phyloP scores from a whole-genome alignment of 1,140 invertebrate genomes.

The Tetraneura akinire region DNA sequence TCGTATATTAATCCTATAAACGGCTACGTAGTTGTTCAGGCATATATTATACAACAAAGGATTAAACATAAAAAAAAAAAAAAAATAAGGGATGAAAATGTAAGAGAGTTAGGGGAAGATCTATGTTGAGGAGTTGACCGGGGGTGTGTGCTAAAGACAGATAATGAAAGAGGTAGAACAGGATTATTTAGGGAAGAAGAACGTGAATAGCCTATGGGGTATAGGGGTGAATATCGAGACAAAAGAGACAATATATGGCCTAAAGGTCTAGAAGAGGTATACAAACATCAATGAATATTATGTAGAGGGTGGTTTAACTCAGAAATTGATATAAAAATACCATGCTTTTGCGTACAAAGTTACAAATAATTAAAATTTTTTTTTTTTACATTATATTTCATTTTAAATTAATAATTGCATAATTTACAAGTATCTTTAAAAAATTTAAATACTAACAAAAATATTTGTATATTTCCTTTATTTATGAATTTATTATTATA shows the following conservation, averaged over 20 bases:
- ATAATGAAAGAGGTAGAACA: slow-evolving; percentile 32
- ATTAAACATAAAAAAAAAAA: neutral
- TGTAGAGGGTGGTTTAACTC: neutral
- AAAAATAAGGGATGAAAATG: neutral
- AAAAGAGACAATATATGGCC: slow-evolving; percentile 9
- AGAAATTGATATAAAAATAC: neutral
- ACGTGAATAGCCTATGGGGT: neutral
- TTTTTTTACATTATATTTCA: too few species aligned
- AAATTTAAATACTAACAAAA: too few species aligned
- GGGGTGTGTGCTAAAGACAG: slow-evolving; percentile 5
- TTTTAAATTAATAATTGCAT: too few species aligned
- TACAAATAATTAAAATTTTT: too few species aligned
- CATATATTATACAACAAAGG: neutral
- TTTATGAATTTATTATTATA: too few species aligned
- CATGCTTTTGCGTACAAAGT: neutral
- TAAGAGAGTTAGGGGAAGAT: neutral
- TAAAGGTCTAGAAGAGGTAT: neutral
- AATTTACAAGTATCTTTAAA: too few species aligned
- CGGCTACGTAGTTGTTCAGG: neutral
- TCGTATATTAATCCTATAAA: too few species aligned
- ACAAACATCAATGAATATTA: slow-evolving; percentile 22
- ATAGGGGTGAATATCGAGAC: slow-evolving; percentile 21
- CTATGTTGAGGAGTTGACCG: neutral
- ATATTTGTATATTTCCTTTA: too few species aligned
- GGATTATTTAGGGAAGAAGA: neutral